Conservation (phyloP, 2,888 invertebrate genomes). For the Myathropa florea region DNA sequence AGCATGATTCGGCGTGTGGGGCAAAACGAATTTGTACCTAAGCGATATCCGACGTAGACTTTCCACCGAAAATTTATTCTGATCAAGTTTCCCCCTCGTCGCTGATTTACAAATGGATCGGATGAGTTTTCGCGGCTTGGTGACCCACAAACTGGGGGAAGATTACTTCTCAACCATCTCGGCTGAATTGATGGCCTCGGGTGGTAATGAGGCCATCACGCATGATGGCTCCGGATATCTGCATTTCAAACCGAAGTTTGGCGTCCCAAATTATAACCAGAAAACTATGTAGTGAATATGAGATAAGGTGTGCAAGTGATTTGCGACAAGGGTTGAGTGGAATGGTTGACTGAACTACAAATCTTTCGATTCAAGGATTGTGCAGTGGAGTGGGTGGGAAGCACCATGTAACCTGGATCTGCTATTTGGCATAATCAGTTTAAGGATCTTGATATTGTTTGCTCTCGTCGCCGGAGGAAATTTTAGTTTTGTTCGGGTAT, state of each 20-base stretch:
- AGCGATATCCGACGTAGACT: conserved; percentile 7
- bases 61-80: conserved; percentile 36
- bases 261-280: conserved; percentile 40
- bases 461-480: conserved; percentile 33
- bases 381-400: conserved; percentile 2
- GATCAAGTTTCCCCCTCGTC: conserved; percentile 40
- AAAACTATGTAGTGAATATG: conserved; percentile 55
- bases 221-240: conserved; percentile 58
- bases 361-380: not conserved
- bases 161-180: not conserved
- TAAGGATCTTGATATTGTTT: conserved; percentile 64
- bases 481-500: too few relatives aligned
- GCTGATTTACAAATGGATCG: conserved; percentile 13
- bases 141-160: not conserved
- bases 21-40: conserved; percentile 41
- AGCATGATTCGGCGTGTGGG: conserved; percentile 9
- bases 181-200: conserved; percentile 29
- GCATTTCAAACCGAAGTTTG: conserved; percentile 29
- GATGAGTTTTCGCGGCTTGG: not conserved
- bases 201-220: conserved; percentile 59
- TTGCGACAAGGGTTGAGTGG: not conserved
- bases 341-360: not conserved
- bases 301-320: conserved; percentile 34
- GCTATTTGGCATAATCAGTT: conserved; percentile 63
- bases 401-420: conserved; percentile 48